Conservation (phyloP, 2,888 invertebrate species). For the Lasioglossum oenotherae region DNA sequence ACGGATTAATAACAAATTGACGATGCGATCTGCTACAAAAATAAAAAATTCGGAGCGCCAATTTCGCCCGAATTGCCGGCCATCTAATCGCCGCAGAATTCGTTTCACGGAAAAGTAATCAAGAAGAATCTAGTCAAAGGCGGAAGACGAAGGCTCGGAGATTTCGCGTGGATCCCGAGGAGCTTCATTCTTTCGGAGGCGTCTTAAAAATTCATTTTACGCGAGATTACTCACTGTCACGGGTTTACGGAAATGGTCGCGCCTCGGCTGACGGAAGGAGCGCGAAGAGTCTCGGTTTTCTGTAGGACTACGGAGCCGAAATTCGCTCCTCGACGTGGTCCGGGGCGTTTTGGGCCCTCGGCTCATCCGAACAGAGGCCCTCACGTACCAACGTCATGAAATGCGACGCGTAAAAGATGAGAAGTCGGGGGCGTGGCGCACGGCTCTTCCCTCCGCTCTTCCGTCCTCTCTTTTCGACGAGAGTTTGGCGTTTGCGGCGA, state of each 20-base stretch:
- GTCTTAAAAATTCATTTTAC: slow-evolving; percentile 37
- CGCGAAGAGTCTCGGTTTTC: slow-evolving; percentile 33
- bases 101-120: neutral
- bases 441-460: slow-evolving; percentile 34
- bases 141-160: neutral
- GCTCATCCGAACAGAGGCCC: slow-evolving; percentile 54
- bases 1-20: neutral
- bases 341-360: slow-evolving; percentile 47
- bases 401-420: slow-evolving; percentile 77
- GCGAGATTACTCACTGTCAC: slow-evolving; percentile 34
- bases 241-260: slow-evolving; percentile 39
- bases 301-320: slow-evolving; percentile 27
- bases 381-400: slow-evolving; percentile 67
- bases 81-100: neutral
- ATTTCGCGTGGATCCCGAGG: slow-evolving; percentile 18
- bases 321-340: slow-evolving; percentile 48
- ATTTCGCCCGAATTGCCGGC: neutral
- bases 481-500: slow-evolving; percentile 65
- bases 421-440: slow-evolving; percentile 75
- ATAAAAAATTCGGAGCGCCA: neutral
- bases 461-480: slow-evolving; percentile 23
- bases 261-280: slow-evolving; percentile 21
- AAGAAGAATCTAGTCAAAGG: neutral
- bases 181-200: neutral
- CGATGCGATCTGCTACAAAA: neutral